A percentile compares a stretch with the other conserved stretches of the same genome.
Evolutionary conservation across 2,113 vertebrate species (phyloP).

Genomic region (Oenanthe oenanthe): DNA sequence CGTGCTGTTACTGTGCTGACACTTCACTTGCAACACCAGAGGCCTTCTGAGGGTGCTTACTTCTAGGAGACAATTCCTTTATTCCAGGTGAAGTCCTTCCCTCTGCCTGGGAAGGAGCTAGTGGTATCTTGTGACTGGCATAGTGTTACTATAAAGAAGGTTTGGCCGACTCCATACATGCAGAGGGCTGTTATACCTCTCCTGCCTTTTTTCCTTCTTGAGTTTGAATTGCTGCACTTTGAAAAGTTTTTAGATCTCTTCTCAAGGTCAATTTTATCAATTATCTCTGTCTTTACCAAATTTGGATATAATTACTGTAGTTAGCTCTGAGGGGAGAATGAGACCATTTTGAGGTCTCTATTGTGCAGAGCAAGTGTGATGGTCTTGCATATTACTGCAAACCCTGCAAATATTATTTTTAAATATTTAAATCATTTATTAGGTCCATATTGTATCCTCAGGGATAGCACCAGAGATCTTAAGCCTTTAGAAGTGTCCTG

Average conservation of each 20-base stretch:
- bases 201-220: neutral
- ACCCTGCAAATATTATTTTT: neutral
- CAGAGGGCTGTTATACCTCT: neutral
- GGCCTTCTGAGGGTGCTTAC: neutral
- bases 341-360: neutral
- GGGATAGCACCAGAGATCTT: neutral
- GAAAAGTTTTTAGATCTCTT: neutral
- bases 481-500: neutral
- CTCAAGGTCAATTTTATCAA: neutral
- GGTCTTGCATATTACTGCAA: neutral
- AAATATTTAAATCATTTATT: neutral
- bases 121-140: fast-evolving
- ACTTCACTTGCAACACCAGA: neutral
- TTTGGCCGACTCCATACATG: neutral
- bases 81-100: neutral
- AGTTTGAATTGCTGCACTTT: neutral
- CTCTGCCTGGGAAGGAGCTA: neutral
- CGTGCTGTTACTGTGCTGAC: neutral
- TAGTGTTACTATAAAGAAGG: neutral
- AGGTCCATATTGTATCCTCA: neutral
- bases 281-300: neutral
- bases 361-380: neutral
- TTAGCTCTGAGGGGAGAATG: neutral
- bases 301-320: neutral
- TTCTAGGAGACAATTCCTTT: neutral